Percentiles rank a stretch among this genome's conserved stretches.
phyloP scores from a whole-genome alignment of 2,888 invertebrate genomes.

The Xestia ashworthii region DNA sequence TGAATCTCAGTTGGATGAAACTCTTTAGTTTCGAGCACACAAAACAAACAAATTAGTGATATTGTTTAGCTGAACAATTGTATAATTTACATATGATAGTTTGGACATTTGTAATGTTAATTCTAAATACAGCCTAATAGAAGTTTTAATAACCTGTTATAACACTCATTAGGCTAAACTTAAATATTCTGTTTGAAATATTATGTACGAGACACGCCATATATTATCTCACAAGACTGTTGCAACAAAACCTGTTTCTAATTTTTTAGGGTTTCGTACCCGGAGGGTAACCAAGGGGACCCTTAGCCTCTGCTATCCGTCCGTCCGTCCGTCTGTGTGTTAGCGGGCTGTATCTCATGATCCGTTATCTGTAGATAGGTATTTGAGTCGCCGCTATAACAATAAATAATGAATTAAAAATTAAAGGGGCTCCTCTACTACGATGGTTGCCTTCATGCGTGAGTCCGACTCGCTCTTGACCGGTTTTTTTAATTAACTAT shows the following conservation, averaged over 20 bases:
- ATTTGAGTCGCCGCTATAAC: too few species aligned
- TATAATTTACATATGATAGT: conserved; percentile 14
- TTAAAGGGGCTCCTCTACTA: too few species aligned
- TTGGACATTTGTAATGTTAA: conserved; percentile 32
- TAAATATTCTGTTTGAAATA: background rate
- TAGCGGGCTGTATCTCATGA: too few species aligned
- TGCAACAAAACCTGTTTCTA: background rate
- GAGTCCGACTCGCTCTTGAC: too few species aligned
- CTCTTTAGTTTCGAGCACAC: background rate
- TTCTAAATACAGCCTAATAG: conserved; percentile 27
- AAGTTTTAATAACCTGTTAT: conserved; percentile 8
- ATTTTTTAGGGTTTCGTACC: too few species aligned
- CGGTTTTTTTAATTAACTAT: background rate
- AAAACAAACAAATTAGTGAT: conserved; percentile 16
- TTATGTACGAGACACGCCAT: background rate
- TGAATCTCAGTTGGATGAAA: background rate
- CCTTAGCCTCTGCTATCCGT: too few species aligned
- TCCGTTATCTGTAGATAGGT: too few species aligned
- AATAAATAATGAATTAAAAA: too few species aligned
- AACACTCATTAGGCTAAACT: background rate
- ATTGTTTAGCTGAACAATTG: conserved; percentile 3
- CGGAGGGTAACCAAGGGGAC: too few species aligned
- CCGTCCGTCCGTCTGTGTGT: too few species aligned
- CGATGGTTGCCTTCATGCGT: too few species aligned
- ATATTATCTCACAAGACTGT: background rate